These are phyloP conservation scores for Orchesella cincta DNA, from an alignment of 1,140 invertebrate genomes.

Conservation along the genomic window DNA sequence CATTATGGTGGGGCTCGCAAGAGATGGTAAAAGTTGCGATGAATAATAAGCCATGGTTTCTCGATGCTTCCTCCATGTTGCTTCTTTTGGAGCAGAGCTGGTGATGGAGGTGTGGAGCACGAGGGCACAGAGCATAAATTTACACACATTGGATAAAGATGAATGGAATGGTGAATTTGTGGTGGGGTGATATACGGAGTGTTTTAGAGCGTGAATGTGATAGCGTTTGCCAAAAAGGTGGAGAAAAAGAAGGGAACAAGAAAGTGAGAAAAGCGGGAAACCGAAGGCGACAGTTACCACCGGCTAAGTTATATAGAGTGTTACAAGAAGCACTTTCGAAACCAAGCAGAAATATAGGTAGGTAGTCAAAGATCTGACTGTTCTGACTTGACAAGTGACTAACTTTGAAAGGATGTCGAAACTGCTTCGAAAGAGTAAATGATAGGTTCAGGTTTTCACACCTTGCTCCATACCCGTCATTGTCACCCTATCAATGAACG, in stretches of 20 bases:
- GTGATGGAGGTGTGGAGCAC: background rate
- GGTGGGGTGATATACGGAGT: background rate
- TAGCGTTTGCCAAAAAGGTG: background rate
- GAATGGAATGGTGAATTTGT: conserved; percentile 22
- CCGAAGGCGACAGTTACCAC: background rate
- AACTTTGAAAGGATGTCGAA: no score
- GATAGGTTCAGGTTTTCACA: no score
- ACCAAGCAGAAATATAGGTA: background rate
- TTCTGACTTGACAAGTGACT: no score
- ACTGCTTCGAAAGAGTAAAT: no score
- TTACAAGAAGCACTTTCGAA: background rate
- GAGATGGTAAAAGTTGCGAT: no score
- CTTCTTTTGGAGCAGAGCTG: background rate
- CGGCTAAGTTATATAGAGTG: background rate
- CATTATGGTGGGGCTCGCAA: no score
- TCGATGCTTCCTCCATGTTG: no score
- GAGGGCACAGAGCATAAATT: background rate
- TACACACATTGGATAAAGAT: conserved; percentile 19
- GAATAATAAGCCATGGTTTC: background rate
- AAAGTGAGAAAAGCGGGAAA: background rate
- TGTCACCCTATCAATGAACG: no score
- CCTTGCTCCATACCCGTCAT: no score
- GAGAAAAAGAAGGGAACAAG: background rate
- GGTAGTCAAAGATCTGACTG: no score
- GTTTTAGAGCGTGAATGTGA: conserved; percentile 28